Base-by-base conservation (phyloP, 2,888 invertebrate genomes). In the Neuroscelio doddi region DNA sequence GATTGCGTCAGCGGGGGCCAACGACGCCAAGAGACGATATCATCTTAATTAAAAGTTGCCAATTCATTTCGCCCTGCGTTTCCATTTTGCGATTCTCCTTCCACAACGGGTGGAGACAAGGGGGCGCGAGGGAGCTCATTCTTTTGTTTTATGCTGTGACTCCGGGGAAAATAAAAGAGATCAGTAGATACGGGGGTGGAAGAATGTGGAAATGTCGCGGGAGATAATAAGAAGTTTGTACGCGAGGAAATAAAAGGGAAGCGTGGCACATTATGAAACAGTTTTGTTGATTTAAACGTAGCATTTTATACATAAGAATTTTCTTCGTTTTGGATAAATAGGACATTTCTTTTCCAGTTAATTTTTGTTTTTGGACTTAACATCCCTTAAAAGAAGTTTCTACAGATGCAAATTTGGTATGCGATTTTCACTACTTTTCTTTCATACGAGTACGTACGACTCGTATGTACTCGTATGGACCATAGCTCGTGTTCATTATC, bases 31-130 rank as follows among this genome's bases (percentile, higher is more conserved):
- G 49, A 66, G 68, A 78, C 76, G 82, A 84, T 83, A 84, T 71
- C 77, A 84, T 84, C 83, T 84, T 84, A 84, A 84, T 84, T 84
- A 84, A 84, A 84, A 84, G 78, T 84, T 83, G 81, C 84, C 84
- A 81, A 84, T 84, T 84, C 83, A 84, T 84, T 84, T 82, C 73
- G 77, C 71, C 67, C 73, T 68, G 65, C 71, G 69, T 78, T 77
- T 76, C 74, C 75, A 75, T 72, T 73, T 73, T 70, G 66, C 70
- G 74, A 73, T 71, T 64, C 41, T 27, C 27, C 29, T 56, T 16
- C 17, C 21, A 15, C 30, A 26, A 26, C 42, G 12, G 59, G 51
- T 46, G 59, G 59, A 46, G 59, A 59, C 59, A 58, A 50, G 51
- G 55, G 59, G 46, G 52, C 41, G 30, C 51, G 56, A 61, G 42